Evolutionary conservation across 1,140 invertebrate species (phyloP).

Genomic region (Tetramorium alpestre): DNA sequence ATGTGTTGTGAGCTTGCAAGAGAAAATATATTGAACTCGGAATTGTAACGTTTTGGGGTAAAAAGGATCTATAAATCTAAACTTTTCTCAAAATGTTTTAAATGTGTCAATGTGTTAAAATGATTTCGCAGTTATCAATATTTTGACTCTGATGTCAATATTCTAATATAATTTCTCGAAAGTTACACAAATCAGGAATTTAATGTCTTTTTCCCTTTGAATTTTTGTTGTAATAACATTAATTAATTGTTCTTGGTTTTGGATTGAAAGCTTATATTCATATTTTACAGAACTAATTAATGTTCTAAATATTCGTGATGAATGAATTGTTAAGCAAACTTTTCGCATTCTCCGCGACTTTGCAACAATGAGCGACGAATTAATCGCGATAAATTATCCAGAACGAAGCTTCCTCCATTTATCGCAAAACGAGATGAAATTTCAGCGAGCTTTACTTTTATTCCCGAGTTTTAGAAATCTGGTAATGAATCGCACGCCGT

Average conservation of each 20-base stretch:
- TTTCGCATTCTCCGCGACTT: not conserved
- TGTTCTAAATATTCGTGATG: not conserved
- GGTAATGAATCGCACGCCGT: slow-evolving; percentile 30
- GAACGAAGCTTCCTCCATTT: not conserved
- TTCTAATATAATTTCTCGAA: no score
- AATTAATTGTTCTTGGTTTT: not conserved
- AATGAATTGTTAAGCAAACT: slow-evolving; percentile 20
- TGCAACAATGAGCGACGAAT: not conserved
- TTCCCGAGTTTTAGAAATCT: not conserved
- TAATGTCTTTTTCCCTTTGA: not conserved
- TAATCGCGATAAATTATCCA: slow-evolving; percentile 15
- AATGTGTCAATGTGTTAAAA: not conserved
- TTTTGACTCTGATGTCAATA: no score
- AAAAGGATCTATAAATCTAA: not conserved
- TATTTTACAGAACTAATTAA: slow-evolving; percentile 1
- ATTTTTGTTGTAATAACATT: not conserved
- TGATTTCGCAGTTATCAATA: not conserved
- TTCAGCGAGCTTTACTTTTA: not conserved
- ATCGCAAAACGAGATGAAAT: slow-evolving; percentile 31
- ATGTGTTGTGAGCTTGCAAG: not conserved
- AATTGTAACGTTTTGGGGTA: not conserved
- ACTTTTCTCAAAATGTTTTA: not conserved
- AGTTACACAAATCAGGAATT: not conserved
- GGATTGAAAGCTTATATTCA: not conserved
- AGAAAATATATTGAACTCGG: not conserved